A percentile compares a stretch with the other conserved stretches of the same genome.
Evolutionary conservation across 2,888 invertebrate species (phyloP).

Genomic region (Plebejus anna): DNA sequence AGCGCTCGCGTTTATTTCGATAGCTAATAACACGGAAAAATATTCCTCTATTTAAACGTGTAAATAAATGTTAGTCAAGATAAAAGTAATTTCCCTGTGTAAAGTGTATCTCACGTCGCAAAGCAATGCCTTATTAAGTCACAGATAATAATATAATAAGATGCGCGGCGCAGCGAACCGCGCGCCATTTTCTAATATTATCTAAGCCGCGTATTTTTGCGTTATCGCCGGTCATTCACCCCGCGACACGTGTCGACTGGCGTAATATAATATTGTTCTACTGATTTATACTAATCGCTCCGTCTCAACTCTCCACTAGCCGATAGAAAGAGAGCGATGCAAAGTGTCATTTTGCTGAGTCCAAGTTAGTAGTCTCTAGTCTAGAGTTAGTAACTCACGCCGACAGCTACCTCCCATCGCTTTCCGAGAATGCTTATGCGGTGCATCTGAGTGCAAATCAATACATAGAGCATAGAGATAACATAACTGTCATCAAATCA

Average conservation of each 20-base stretch:
- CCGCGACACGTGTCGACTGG: conserved; percentile 41
- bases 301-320: background rate
- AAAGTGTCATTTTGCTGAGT: background rate
- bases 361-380: background rate
- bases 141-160: conserved; percentile 2
- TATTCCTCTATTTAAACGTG: background rate
- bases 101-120: background rate
- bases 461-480: background rate
- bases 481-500: too few relatives aligned
- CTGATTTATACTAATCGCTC: background rate
- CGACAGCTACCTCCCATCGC: background rate
- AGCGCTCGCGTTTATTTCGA: too few relatives aligned
- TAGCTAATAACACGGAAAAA: background rate
- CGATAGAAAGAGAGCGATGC: background rate
- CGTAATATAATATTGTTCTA: conserved; percentile 36
- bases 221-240: conserved; percentile 58
- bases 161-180: conserved; percentile 36
- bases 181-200: conserved; percentile 72
- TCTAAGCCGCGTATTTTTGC: conserved; percentile 70
- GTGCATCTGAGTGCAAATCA: background rate
- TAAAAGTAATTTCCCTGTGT: background rate
- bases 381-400: background rate
- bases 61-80: background rate
- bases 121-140: background rate
- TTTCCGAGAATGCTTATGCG: background rate